These are phyloP conservation scores for Tenthredo mesomela DNA, from an alignment of 2,888 invertebrate species.

Conservation along the genomic window DNA sequence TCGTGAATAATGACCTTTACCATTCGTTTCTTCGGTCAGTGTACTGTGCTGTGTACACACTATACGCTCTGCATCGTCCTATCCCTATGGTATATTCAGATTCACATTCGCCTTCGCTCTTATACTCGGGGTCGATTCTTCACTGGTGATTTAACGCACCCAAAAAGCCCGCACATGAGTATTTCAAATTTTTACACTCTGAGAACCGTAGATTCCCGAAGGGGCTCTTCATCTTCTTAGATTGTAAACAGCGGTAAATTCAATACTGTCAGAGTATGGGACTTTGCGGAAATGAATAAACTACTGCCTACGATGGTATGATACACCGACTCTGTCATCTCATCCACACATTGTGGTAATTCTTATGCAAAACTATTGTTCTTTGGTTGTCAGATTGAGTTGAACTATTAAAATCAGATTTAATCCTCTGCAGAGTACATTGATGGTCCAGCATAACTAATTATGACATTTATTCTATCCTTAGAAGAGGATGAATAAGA, in stretches of 20 bases:
- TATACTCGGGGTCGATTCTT: conserved; percentile 14
- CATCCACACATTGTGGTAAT: neutral
- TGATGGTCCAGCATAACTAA: neutral
- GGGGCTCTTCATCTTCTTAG: conserved; percentile 35
- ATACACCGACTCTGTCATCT: neutral
- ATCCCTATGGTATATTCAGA: too few relatives aligned
- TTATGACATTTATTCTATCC: neutral
- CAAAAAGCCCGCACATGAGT: conserved; percentile 24
- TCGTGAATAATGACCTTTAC: conserved; percentile 65
- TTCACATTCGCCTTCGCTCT: neutral
- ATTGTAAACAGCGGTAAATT: conserved; percentile 50
- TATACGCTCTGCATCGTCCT: neutral
- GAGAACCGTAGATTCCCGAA: neutral
- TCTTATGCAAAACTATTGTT: neutral
- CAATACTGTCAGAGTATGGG: conserved; percentile 6
- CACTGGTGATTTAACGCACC: conserved; percentile 29
- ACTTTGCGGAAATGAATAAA: neutral
- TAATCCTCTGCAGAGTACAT: neutral
- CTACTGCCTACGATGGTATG: neutral
- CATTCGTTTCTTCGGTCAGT: conserved; percentile 5
- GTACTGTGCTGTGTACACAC: neutral
- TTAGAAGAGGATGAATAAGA: neutral
- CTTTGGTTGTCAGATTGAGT: neutral
- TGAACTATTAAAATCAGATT: neutral
- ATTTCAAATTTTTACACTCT: conserved; percentile 34